Conservation (phyloP, 2,888 invertebrate genomes). For the Dicranocentrus wangi region DNA sequence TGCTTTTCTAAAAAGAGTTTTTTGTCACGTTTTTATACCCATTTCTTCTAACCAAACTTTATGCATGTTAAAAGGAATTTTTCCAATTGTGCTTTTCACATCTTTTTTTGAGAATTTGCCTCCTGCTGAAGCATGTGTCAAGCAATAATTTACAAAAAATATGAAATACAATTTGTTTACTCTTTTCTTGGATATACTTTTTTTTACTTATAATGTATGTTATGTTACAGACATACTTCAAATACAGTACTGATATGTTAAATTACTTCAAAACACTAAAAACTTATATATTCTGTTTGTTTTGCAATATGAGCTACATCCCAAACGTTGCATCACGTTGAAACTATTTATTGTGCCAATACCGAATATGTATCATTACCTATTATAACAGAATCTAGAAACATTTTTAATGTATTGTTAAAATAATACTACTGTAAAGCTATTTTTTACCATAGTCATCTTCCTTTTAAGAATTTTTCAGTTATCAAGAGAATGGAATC, state of each 20-base stretch:
- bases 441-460: conserved; percentile 30
- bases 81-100: no score
- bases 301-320: not conserved
- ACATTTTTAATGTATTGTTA: conserved; percentile 15
- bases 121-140: no score
- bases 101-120: no score
- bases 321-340: conserved; percentile 2
- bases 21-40: no score
- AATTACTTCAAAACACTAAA: not conserved
- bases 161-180: no score
- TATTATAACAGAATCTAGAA: conserved; percentile 2
- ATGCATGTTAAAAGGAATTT: no score
- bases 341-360: conserved; percentile 26
- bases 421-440: not conserved
- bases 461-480: conserved; percentile 4
- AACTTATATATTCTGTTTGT: not conserved
- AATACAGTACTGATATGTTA: conserved; percentile 7
- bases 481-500: not conserved
- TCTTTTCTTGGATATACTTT: not conserved
- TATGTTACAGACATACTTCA: not conserved
- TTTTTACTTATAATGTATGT: not conserved
- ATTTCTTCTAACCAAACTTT: no score
- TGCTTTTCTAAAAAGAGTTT: no score
- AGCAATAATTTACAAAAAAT: no score
- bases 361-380: not conserved